Conservation (phyloP, 2,888 invertebrate species). For the Sialis lutaria region DNA sequence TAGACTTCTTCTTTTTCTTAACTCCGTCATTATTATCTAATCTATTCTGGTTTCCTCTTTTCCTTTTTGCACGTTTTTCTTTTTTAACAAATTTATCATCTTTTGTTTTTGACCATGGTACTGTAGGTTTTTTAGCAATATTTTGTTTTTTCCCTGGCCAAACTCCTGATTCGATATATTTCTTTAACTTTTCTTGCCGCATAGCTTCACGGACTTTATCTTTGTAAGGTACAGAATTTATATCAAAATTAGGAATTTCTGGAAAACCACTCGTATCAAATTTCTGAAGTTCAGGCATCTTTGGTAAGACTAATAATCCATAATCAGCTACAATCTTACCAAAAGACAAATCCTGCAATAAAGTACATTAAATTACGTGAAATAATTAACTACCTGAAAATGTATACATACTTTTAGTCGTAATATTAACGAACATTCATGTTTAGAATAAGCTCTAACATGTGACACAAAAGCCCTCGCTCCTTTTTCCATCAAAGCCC, state of each 20-base stretch:
- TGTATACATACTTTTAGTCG: constrained; percentile 43
- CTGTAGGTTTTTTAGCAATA: constrained; percentile 35
- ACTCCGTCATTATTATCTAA: constrained; percentile 23
- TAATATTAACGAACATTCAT: constrained; percentile 83
- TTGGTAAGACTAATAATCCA: constrained; percentile 77
- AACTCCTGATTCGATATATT: constrained; percentile 48
- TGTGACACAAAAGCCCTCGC: constrained; percentile 91
- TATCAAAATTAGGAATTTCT: constrained; percentile 42
- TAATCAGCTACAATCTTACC: constrained; percentile 72
- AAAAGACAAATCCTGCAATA: constrained; percentile 55
- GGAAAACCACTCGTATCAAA: constrained; percentile 34
- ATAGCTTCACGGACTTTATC: constrained; percentile 63
- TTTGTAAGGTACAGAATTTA: constrained; percentile 57
- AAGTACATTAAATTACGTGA: background rate
- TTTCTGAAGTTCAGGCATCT: constrained; percentile 86
- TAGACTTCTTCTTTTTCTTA: constrained; percentile 27
- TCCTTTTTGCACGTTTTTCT: constrained; percentile 40
- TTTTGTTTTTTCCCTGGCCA: constrained; percentile 26
- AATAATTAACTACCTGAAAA: background rate
- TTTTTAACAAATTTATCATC: constrained; percentile 48
- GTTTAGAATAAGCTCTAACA: constrained; percentile 83
- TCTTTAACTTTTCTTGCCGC: constrained; percentile 49
- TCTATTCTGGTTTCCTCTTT: constrained; percentile 35
- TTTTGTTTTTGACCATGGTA: constrained; percentile 65
- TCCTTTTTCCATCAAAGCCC: constrained; percentile 70